phyloP scores from a whole-genome alignment of 2,797 vertebrate genomes.

The Lates japonicus region DNA sequence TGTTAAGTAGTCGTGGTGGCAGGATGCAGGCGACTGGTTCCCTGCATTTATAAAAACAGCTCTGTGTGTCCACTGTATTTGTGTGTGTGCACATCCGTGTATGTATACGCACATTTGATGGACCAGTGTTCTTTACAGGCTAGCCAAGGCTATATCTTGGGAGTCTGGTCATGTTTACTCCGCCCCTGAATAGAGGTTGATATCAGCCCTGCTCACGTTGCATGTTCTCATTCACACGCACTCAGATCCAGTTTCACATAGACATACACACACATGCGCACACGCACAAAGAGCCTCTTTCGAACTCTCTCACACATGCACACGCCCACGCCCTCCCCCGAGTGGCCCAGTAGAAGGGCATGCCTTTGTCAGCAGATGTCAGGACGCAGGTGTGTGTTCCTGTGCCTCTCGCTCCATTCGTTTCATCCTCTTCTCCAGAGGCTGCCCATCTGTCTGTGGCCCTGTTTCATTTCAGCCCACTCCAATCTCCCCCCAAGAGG shows the following conservation, averaged over 20 bases:
- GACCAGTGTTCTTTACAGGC: conserved; percentile 71
- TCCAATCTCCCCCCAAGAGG: conserved; percentile 65
- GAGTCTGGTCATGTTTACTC: conserved; percentile 80
- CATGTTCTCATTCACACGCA: conserved; percentile 78
- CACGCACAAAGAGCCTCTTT: conserved; percentile 70
- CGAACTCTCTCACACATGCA: conserved; percentile 36
- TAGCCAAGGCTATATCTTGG: conserved; percentile 79
- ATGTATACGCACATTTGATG: conserved; percentile 52
- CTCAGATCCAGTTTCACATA: conserved; percentile 67
- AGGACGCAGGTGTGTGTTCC: conserved; percentile 85
- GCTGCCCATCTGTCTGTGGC: conserved; percentile 81
- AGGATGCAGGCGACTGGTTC: conserved; percentile 47
- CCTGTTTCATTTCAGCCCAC: conserved; percentile 80
- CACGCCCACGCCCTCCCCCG: conserved; percentile 58
- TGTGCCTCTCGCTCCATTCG: conserved; percentile 77
- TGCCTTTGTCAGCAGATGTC: conserved; percentile 86
- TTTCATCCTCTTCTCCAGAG: conserved; percentile 83
- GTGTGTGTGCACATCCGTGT: conserved; percentile 7
- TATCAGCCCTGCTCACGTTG: conserved; percentile 82
- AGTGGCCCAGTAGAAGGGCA: conserved; percentile 82
- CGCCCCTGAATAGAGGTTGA: conserved; percentile 78
- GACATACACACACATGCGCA: conserved; percentile 31
- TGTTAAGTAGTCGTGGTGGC: conserved; percentile 47
- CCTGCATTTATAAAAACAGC: conserved; percentile 31
- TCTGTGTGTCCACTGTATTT: conserved; percentile 33